Evolutionary conservation across 2,113 vertebrate species (phyloP).

Genomic region (Dromaius novaehollandiae): DNA sequence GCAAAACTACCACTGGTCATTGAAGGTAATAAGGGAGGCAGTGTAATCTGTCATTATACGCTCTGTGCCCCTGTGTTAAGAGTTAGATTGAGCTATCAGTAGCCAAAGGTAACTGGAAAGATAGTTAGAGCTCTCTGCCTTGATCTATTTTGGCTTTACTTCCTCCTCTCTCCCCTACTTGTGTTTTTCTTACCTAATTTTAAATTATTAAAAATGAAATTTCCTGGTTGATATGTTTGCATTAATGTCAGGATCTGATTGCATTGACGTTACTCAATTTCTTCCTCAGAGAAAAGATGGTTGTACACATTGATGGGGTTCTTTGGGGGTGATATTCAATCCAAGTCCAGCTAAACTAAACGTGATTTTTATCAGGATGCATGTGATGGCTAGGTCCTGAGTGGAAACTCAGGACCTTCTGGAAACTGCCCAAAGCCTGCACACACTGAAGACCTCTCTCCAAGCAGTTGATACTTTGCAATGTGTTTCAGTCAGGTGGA

Average conservation of each 20-base stretch:
- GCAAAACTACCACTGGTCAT: not conserved
- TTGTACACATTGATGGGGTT: not conserved
- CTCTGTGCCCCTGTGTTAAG: not conserved
- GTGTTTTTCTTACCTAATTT: slow-evolving; percentile 6
- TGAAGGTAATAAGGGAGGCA: not conserved
- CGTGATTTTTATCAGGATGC: not conserved
- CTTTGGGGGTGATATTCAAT: not conserved
- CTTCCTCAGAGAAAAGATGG: not conserved
- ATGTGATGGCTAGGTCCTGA: not conserved
- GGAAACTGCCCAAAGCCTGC: not conserved
- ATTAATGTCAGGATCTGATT: not conserved
- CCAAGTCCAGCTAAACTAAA: not conserved
- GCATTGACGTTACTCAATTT: not conserved
- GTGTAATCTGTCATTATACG: not conserved
- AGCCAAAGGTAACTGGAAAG: slow-evolving; percentile 12
- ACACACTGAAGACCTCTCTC: not conserved
- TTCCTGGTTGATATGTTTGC: not conserved
- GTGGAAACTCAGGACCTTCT: too few relatives aligned
- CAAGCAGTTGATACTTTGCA: not conserved
- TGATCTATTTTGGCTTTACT: slow-evolving; percentile 5
- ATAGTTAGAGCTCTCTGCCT: not conserved
- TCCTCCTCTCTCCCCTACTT: not conserved
- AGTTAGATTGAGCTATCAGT: slow-evolving; percentile 5
- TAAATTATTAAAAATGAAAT: slow-evolving; percentile 29
- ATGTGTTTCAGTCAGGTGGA: not conserved